These are phyloP conservation scores for Drosophila lini DNA, from an alignment of 1,140 invertebrate species.

Conservation along the genomic window DNA sequence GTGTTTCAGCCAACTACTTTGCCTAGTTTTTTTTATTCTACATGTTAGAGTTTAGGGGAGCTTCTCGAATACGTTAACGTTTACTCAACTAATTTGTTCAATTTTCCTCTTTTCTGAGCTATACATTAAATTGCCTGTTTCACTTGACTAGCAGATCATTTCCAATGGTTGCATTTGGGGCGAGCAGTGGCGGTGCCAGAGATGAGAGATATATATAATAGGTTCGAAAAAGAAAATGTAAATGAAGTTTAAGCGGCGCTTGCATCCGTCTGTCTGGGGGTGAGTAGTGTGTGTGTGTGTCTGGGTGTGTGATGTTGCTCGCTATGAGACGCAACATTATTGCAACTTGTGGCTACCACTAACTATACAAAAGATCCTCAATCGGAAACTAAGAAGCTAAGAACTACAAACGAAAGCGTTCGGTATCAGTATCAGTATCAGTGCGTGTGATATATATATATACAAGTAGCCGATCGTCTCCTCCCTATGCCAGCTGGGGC, in stretches of 20 bases:
- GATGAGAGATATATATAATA: conserved; percentile 9
- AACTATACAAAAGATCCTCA: conserved; percentile 75
- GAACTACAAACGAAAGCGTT: conserved; percentile 66
- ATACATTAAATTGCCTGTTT: conserved; percentile 74
- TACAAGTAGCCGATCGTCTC: conserved; percentile 23
- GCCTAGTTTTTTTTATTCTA: conserved; percentile 28
- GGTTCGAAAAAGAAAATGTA: conserved; percentile 14
- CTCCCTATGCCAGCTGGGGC: conserved; percentile 60
- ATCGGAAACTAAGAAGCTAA: conserved; percentile 42
- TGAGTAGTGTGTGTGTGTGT: conserved; percentile 18
- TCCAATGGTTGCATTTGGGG: conserved; percentile 44
- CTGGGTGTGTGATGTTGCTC: conserved; percentile 77
- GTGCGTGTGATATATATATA: conserved; percentile 45
- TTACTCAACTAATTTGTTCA: conserved; percentile 57
- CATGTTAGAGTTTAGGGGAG: conserved; percentile 30
- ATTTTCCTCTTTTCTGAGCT: conserved; percentile 55
- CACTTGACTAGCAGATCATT: conserved; percentile 77
- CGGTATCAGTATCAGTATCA: conserved; percentile 30
- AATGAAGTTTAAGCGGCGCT: conserved; percentile 30
- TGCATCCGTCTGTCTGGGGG: conserved; percentile 14
- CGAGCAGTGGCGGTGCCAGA: conserved; percentile 26
- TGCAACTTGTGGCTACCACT: conserved; percentile 78
- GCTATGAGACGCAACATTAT: conserved; percentile 77
- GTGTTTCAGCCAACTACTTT: conserved; percentile 28
- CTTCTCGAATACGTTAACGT: conserved; percentile 31